Base-by-base conservation (phyloP, 2,113 vertebrate species). In the Pachypanchax playfairii region DNA sequence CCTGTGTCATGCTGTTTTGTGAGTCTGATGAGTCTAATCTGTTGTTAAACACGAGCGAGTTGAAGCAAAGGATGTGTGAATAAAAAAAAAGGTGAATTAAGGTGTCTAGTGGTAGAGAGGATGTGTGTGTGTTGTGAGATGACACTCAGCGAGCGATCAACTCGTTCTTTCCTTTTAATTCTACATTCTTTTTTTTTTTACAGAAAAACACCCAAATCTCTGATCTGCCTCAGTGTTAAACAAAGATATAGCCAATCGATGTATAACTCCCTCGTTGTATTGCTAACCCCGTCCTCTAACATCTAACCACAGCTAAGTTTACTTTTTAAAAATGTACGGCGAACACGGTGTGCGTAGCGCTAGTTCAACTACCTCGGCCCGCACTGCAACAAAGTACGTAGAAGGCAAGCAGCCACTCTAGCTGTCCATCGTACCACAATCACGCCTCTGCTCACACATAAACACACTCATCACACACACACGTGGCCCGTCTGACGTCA, bases 401-500 rank as follows among this genome's bases (percentile, higher is more conserved):
- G 46, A 47, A 48, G 35, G 59, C 57, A 33, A 50, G 62, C 70
- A 41, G 36, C 14, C 13, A 4, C 62, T 63, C 31, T 44, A 8
- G 3, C 57, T 55, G 67, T 82, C 75, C 75, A 35, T 62, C 78
- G 73, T 22, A 46, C 41, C 20, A 46, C 50, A 49, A 63, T 80
- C 81, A 66, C 75, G 33, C 69, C 76, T 66, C 39, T 25, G 25
- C 65, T 73, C 55, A 35, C 56, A 62, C 79, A 50, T 65, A 82
- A 63, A 83, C 73, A 81, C 75, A 79, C 73, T 53, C 63, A 36
- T 50, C 71, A 60, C 76, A 65, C 72, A 48, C 65, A 64, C 89
- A 89, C 85, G 85, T 88, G 86, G 80, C 60, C 70, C 7, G 3
- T 31, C 11, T 89, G 89, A 91, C 89, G 90, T 91, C 86, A 86